A percentile compares a stretch with the other conserved stretches of the same genome.
These are phyloP conservation scores for Bubo bubo DNA, from an alignment of 2,113 vertebrate species.

Conservation along the genomic window DNA sequence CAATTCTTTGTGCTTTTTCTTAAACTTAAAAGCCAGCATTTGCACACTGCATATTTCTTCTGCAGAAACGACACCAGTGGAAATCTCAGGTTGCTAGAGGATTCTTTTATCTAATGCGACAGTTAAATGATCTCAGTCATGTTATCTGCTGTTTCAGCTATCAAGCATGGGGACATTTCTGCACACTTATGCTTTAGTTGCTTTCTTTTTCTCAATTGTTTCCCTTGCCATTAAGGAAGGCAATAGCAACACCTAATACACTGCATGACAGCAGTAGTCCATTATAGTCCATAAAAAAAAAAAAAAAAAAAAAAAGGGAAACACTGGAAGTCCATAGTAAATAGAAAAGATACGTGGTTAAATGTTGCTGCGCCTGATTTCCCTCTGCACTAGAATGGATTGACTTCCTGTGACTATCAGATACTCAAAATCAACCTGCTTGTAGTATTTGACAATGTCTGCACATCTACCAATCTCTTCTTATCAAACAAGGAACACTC, in stretches of 20 bases:
- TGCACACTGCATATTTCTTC: background rate
- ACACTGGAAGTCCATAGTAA: background rate
- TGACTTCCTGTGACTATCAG: background rate
- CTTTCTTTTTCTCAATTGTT: background rate
- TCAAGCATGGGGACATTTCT: background rate
- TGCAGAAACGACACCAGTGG: background rate
- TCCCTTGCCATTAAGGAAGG: background rate
- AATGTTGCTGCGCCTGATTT: background rate
- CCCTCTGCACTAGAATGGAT: background rate
- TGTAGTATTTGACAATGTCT: background rate
- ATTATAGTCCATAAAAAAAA: background rate
- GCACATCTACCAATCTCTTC: background rate
- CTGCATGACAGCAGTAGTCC: background rate
- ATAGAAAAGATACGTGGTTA: background rate
- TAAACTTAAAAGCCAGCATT: background rate
- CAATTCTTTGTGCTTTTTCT: background rate
- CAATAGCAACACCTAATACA: background rate
- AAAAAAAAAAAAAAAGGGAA: background rate
- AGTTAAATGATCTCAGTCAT: background rate
- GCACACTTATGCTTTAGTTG: background rate
- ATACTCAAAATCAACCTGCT: background rate
- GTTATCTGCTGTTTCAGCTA: background rate
- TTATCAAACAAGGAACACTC: background rate
- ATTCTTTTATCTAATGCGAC: background rate
- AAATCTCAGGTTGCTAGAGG: background rate